Conservation (phyloP, 2,113 vertebrate genomes). For the Serilophus lunatus region DNA sequence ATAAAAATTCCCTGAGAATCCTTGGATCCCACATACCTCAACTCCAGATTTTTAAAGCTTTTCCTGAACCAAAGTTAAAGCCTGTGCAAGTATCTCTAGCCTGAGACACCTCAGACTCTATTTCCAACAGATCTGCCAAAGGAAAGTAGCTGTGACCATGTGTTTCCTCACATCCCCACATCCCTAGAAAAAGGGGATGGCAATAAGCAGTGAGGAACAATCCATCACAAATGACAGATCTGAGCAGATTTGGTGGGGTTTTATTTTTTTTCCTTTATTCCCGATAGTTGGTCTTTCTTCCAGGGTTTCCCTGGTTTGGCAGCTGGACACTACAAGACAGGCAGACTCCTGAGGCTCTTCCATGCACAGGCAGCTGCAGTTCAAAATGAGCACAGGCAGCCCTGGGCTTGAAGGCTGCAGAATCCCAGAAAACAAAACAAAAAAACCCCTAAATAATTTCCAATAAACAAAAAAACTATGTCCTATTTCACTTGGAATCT, state of each 20-base stretch:
- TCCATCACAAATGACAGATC: background rate
- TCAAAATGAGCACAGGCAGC: no score
- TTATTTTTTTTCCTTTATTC: background rate
- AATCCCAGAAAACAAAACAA: background rate
- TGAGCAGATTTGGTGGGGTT: background rate
- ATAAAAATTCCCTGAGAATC: background rate
- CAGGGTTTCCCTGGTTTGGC: background rate
- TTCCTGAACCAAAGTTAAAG: background rate
- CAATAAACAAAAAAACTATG: background rate
- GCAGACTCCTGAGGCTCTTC: background rate
- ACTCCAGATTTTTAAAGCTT: background rate
- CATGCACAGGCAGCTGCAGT: no score
- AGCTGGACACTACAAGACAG: background rate
- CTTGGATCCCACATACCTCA: background rate
- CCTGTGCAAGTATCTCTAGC: background rate
- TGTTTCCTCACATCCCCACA: background rate
- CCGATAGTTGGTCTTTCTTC: background rate
- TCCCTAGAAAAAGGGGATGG: background rate
- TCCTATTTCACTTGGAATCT: background rate
- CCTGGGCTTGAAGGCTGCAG: background rate
- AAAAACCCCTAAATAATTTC: background rate
- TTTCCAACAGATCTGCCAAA: background rate
- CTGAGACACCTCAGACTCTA: background rate
- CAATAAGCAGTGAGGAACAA: background rate
- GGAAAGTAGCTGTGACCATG: background rate